These are phyloP conservation scores for Delia radicum DNA, from an alignment of 1,140 invertebrate species.

Conservation along the genomic window DNA sequence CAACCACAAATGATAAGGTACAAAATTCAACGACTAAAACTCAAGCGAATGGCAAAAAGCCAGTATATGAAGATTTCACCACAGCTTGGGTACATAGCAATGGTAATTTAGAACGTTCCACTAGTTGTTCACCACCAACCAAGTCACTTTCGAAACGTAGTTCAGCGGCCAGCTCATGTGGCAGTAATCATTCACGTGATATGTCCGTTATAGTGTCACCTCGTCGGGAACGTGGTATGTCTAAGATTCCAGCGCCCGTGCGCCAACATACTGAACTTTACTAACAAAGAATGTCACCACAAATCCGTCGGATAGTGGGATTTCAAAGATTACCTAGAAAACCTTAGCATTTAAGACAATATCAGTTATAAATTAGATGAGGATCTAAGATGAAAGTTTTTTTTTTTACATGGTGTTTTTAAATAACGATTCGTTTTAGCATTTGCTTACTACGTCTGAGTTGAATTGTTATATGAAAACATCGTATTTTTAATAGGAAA, in stretches of 20 bases:
- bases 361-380: neutral
- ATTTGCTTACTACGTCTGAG: too few species aligned
- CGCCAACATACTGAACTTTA: conserved; percentile 55
- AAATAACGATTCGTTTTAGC: too few species aligned
- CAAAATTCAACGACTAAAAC: conserved; percentile 7
- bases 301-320: conserved; percentile 12
- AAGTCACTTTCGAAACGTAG: conserved; percentile 47
- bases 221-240: conserved; percentile 47
- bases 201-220: conserved; percentile 42
- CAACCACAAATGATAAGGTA: conserved; percentile 48
- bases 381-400: too few species aligned
- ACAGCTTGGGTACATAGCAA: conserved; percentile 74
- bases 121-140: conserved; percentile 48
- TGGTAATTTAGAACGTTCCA: conserved; percentile 62
- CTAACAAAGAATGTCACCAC: conserved; percentile 38
- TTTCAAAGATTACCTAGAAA: conserved; percentile 8
- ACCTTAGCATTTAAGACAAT: conserved; percentile 21
- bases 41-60: conserved; percentile 55
- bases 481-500: too few species aligned
- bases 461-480: too few species aligned
- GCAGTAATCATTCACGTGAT: conserved; percentile 42
- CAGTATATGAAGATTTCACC: conserved; percentile 67
- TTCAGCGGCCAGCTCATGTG: conserved; percentile 49
- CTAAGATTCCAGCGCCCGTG: conserved; percentile 53
- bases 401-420: too few species aligned